Evolutionary conservation across 1,140 invertebrate genomes (phyloP).

Genomic region (Caenorhabditis remanei): DNA sequence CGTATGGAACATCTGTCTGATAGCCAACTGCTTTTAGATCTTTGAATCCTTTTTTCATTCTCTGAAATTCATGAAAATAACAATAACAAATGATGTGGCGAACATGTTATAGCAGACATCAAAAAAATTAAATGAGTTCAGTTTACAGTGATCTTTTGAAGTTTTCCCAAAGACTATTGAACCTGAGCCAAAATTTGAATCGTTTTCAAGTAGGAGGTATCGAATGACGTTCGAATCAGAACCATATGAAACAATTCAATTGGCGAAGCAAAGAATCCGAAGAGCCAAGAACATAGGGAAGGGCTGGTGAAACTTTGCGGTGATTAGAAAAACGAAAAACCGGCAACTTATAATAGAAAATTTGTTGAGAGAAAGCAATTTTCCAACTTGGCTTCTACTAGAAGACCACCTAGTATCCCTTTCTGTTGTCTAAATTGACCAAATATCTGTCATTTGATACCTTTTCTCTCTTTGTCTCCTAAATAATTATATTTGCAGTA

Average conservation of each 20-base stretch:
- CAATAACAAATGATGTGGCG: not conserved
- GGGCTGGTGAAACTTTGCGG: too few relatives aligned
- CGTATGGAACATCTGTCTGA: slow-evolving; percentile 45
- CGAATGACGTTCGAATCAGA: too few relatives aligned
- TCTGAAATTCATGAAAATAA: not conserved
- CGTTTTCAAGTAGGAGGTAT: too few relatives aligned
- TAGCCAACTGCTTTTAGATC: slow-evolving; percentile 32
- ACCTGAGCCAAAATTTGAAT: too few relatives aligned
- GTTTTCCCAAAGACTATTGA: too few relatives aligned
- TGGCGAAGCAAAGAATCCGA: too few relatives aligned
- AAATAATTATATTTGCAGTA: not conserved
- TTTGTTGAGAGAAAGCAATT: too few relatives aligned
- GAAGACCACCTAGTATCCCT: slow-evolving; percentile 2
- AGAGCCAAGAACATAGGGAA: too few relatives aligned
- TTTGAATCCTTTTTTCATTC: slow-evolving; percentile 17
- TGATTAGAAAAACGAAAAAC: too few relatives aligned
- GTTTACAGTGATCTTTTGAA: too few relatives aligned
- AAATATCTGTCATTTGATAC: slow-evolving; percentile 24
- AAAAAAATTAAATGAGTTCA: not conserved
- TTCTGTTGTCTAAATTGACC: not conserved
- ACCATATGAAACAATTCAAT: too few relatives aligned
- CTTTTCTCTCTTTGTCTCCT: not conserved
- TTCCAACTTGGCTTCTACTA: not conserved
- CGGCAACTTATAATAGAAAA: too few relatives aligned
- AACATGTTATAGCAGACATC: not conserved